These are phyloP conservation scores for Xestobium rufovillosum DNA, from an alignment of 2,888 invertebrate species.

Conservation along the genomic window DNA sequence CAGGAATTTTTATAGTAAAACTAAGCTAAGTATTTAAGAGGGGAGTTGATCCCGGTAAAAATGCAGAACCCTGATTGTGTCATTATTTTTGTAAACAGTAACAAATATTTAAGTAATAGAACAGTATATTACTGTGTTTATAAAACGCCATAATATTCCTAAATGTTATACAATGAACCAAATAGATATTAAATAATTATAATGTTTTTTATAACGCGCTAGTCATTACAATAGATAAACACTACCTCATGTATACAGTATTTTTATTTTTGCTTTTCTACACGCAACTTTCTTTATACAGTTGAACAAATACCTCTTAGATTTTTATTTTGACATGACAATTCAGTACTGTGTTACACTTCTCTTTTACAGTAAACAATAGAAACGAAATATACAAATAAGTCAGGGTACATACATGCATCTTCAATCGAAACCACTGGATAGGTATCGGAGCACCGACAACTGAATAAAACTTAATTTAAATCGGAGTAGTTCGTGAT, in stretches of 20 bases:
- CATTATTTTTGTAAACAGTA: conserved; percentile 20
- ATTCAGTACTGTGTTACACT: background rate
- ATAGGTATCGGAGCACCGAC: no score
- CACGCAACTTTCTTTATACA: conserved; percentile 7
- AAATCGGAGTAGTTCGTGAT: no score
- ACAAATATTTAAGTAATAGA: conserved; percentile 20
- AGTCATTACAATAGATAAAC: conserved; percentile 32
- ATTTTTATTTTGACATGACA: background rate
- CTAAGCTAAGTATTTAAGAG: conserved; percentile 10
- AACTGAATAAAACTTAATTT: no score
- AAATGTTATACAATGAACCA: conserved; percentile 30
- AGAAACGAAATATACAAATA: no score
- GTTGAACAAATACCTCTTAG: background rate
- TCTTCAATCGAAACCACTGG: no score
- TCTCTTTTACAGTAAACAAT: conserved; percentile 1
- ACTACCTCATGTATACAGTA: conserved; percentile 37
- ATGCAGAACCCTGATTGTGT: conserved; percentile 32
- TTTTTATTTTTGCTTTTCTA: conserved; percentile 24
- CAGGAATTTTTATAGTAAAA: conserved; percentile 15
- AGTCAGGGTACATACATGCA: no score
- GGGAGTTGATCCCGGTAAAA: conserved; percentile 8
- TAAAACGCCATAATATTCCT: conserved; percentile 24
- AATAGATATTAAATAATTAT: conserved; percentile 35
- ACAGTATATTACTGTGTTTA: conserved; percentile 21
- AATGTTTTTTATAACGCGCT: conserved; percentile 29